Percentiles rank a stretch among this genome's conserved stretches.
phyloP scores from a whole-genome alignment of 2,797 vertebrate genomes.

The Aselliscus stoliczkanus region DNA sequence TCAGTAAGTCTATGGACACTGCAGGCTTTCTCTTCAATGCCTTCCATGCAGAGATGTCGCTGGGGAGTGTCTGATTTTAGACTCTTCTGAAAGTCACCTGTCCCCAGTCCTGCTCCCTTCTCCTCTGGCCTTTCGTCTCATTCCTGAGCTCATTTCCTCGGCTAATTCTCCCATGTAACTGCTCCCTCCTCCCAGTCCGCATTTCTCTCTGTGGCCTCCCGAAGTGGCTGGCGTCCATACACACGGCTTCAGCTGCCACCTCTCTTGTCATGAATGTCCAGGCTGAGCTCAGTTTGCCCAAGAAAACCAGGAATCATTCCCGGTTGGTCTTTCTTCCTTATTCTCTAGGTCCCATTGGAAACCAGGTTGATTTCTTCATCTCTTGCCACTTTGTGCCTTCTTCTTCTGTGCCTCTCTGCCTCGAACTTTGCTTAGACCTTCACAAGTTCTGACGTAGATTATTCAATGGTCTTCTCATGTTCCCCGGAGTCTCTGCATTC shows the following conservation, averaged over 20 bases:
- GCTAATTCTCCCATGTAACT: background rate
- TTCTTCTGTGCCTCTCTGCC: background rate
- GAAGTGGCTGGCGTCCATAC: background rate
- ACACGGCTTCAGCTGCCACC: background rate
- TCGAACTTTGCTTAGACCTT: background rate
- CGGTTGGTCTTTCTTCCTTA: background rate
- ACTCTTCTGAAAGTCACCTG: background rate
- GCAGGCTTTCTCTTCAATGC: background rate
- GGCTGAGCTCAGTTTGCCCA: background rate
- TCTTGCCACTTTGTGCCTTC: background rate
- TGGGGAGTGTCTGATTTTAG: background rate
- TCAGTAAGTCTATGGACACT: background rate
- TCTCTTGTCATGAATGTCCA: background rate
- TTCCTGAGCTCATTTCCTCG: background rate
- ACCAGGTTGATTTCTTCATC: background rate
- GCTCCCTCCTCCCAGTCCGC: fast-evolving
- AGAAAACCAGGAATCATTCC: background rate
- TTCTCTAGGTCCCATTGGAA: background rate
- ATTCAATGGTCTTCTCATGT: background rate
- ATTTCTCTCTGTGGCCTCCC: background rate
- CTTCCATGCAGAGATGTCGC: background rate
- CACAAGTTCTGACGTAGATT: background rate
- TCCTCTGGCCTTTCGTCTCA: background rate
- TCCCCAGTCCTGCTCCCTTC: background rate
- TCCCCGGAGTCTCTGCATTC: background rate